A percentile compares a stretch with the other conserved stretches of the same genome.
Conservation (phyloP, 1,140 invertebrate species). For the Maniola jurtina region DNA sequence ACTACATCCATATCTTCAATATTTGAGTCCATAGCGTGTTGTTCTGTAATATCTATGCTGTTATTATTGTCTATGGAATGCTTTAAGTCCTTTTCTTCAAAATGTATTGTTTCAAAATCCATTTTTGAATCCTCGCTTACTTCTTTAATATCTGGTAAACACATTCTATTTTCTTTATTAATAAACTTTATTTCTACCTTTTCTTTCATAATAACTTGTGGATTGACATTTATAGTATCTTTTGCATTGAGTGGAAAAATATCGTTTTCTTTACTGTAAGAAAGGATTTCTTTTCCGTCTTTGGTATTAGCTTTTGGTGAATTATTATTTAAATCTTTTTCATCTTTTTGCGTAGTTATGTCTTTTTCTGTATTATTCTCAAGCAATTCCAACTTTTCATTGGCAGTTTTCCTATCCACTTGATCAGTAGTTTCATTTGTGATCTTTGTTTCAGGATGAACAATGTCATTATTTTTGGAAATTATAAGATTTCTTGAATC, state of each 20-base stretch:
- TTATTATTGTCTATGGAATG: not conserved
- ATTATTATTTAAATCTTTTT: not conserved
- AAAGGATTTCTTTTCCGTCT: not conserved
- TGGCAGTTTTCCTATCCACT: too few relatives aligned
- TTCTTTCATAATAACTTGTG: too few relatives aligned
- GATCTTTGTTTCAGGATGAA: not conserved
- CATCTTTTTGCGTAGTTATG: too few relatives aligned
- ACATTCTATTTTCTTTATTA: too few relatives aligned
- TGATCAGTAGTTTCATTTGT: not conserved
- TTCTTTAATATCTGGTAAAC: constrained; percentile 7
- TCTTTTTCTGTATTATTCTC: too few relatives aligned
- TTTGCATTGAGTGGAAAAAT: not conserved
- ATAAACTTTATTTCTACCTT: too few relatives aligned
- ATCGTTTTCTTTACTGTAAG: not conserved
- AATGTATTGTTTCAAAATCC: constrained; percentile 30
- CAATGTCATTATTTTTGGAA: not conserved
- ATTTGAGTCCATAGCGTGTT: not conserved
- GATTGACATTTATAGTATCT: too few relatives aligned
- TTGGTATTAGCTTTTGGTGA: too few relatives aligned
- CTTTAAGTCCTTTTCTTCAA: not conserved
- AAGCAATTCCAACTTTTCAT: not conserved
- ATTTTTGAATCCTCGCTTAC: constrained; percentile 16
- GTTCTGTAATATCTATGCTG: not conserved
- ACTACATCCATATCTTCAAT: constrained; percentile 22
- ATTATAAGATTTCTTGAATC: not conserved